phyloP scores from a whole-genome alignment of 2,797 vertebrate species.

The Zalophus californianus region DNA sequence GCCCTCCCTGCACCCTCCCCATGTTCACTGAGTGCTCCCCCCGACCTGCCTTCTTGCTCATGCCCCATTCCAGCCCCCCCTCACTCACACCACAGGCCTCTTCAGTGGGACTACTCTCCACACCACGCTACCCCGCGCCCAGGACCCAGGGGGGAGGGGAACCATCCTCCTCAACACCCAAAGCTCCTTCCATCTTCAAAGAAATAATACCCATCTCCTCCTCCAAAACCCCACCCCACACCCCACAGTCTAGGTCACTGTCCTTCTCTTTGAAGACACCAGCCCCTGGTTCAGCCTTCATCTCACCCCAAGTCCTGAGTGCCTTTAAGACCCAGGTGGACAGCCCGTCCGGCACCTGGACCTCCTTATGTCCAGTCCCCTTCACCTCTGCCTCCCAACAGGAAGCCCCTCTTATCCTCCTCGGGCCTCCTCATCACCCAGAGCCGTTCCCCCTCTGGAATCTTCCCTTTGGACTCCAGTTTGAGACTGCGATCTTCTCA shows the following conservation, averaged over 20 bases:
- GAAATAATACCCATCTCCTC: neutral
- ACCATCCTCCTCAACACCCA: neutral
- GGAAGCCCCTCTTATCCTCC: neutral
- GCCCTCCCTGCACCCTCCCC: neutral
- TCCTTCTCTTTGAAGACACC: neutral
- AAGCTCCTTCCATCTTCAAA: neutral
- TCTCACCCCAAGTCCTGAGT: neutral
- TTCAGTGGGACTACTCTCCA: neutral
- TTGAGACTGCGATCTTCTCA: neutral
- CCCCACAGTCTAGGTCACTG: neutral
- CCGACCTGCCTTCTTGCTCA: no score
- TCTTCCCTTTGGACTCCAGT: neutral
- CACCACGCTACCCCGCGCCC: neutral
- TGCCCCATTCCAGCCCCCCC: neutral
- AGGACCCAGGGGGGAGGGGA: neutral
- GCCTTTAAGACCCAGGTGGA: neutral
- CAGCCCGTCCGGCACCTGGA: neutral
- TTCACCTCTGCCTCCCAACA: neutral
- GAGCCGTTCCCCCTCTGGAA: neutral
- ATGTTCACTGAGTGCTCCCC: neutral
- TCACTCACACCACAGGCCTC: neutral
- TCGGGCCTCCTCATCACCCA: neutral
- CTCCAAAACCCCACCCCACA: neutral
- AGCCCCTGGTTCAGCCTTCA: neutral
- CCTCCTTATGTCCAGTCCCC: neutral